These are phyloP conservation scores for Gymnarchus niloticus DNA, from an alignment of 2,113 vertebrate genomes.

Conservation along the genomic window DNA sequence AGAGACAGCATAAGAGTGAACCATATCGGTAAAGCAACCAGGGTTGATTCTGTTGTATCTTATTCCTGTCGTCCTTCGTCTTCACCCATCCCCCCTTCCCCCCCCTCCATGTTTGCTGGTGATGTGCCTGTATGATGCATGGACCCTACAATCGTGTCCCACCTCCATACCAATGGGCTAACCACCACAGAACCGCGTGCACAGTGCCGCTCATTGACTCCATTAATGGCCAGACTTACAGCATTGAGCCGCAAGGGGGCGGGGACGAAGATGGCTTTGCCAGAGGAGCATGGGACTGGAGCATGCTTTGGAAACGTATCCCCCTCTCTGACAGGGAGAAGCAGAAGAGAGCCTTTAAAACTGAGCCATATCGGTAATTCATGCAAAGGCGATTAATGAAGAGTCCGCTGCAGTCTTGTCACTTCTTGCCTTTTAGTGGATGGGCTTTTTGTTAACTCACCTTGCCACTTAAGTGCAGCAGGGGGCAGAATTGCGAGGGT, in stretches of 20 bases:
- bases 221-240: slow-evolving; percentile 84
- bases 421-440: background rate
- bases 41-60: background rate
- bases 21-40: slow-evolving; percentile 87
- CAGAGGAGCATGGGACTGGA: slow-evolving; percentile 99
- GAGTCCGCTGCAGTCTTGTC: background rate
- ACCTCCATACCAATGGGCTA: slow-evolving; percentile 40
- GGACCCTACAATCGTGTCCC: slow-evolving; percentile 24
- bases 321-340: slow-evolving; percentile 87
- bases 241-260: slow-evolving; percentile 85
- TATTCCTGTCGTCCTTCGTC: slow-evolving; percentile 37
- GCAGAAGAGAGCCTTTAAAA: slow-evolving; percentile 81
- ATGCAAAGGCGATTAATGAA: background rate
- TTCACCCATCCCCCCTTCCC: slow-evolving; percentile 34
- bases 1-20: slow-evolving; percentile 86
- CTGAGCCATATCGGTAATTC: slow-evolving; percentile 95
- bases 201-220: slow-evolving; percentile 98
- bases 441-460: background rate
- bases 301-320: slow-evolving; percentile 99
- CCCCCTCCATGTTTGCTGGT: slow-evolving; percentile 19
- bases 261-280: slow-evolving; percentile 94
- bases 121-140: slow-evolving; percentile 16
- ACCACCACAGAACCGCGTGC: slow-evolving; percentile 81
- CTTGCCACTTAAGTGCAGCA: background rate
- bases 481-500: no score